These are phyloP conservation scores for Pseudomugil gertrudae DNA, from an alignment of 2,797 vertebrate genomes.

Conservation along the genomic window DNA sequence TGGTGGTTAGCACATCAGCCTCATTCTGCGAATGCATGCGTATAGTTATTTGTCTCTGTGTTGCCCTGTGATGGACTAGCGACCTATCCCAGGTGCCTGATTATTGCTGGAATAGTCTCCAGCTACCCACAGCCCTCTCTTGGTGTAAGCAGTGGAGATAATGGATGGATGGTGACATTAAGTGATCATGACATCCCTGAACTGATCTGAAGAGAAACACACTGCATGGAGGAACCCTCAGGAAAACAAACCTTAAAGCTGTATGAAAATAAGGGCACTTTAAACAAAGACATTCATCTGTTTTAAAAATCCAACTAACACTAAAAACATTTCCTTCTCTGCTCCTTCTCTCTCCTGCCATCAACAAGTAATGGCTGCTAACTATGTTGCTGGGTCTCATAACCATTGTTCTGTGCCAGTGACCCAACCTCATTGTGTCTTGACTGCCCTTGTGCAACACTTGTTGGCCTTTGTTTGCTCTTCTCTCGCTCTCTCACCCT, in stretches of 20 bases:
- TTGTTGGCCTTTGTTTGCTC: slow-evolving; percentile 59
- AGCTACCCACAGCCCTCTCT: too few relatives aligned
- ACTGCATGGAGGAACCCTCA: too few relatives aligned
- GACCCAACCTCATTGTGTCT: slow-evolving; percentile 31
- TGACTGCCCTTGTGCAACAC: slow-evolving; percentile 24
- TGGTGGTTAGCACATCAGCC: too few relatives aligned
- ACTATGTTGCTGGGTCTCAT: slow-evolving; percentile 40
- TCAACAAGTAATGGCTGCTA: not conserved
- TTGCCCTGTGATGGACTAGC: too few relatives aligned
- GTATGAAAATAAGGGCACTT: not conserved
- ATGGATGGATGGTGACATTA: too few relatives aligned
- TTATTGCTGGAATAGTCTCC: too few relatives aligned
- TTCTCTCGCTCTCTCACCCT: not conserved
- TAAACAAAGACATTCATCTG: not conserved
- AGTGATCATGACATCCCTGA: too few relatives aligned
- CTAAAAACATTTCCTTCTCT: not conserved
- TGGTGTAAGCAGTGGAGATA: too few relatives aligned
- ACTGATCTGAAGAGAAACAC: too few relatives aligned
- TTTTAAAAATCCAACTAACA: not conserved
- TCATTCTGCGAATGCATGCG: too few relatives aligned
- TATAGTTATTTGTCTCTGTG: not conserved
- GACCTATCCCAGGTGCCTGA: too few relatives aligned
- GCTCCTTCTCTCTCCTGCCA: not conserved
- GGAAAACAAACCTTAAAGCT: too few relatives aligned
- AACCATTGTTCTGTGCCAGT: slow-evolving; percentile 29